A percentile compares a stretch with the other conserved stretches of the same genome.
Conservation (phyloP, 2,888 invertebrate genomes). For the Rhyacophila evoluta region DNA sequence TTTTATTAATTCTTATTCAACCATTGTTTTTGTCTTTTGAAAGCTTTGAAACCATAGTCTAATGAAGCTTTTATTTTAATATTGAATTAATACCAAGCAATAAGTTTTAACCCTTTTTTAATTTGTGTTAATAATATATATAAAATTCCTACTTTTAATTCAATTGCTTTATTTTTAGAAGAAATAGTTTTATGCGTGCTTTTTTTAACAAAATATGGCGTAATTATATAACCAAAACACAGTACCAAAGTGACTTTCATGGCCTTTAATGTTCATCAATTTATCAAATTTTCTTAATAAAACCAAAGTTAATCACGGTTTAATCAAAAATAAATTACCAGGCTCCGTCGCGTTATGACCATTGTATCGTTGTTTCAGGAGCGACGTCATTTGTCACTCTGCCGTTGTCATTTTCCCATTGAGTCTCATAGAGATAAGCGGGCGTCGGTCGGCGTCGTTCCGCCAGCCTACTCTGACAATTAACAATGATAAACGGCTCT, state of each 20-base stretch:
- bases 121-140: too few species aligned
- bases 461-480: slow-evolving; percentile 33
- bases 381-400: slow-evolving; percentile 29
- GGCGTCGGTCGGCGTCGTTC: slow-evolving; percentile 27
- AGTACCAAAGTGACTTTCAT: not conserved
- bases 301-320: slow-evolving; percentile 17
- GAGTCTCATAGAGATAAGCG: slow-evolving; percentile 23
- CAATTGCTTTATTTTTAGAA: too few species aligned
- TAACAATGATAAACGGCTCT: slow-evolving; percentile 35
- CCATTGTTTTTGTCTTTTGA: too few species aligned
- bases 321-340: slow-evolving; percentile 13
- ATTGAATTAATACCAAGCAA: too few species aligned
- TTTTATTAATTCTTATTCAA: too few species aligned
- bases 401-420: slow-evolving; percentile 29
- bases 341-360: not conserved
- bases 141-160: too few species aligned
- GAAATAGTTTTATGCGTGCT: too few species aligned
- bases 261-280: not conserved
- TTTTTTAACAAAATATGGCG: too few species aligned
- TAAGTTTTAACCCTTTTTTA: too few species aligned
- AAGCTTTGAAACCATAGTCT: too few species aligned
- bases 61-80: too few species aligned
- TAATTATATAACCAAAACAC: too few species aligned
- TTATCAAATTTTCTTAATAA: slow-evolving; percentile 17
- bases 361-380: slow-evolving; percentile 1